Evolutionary conservation across 2,113 vertebrate species (phyloP), one percentile per base, ranked within the genome.

Genomic region (Rhipidura dahli): DNA sequence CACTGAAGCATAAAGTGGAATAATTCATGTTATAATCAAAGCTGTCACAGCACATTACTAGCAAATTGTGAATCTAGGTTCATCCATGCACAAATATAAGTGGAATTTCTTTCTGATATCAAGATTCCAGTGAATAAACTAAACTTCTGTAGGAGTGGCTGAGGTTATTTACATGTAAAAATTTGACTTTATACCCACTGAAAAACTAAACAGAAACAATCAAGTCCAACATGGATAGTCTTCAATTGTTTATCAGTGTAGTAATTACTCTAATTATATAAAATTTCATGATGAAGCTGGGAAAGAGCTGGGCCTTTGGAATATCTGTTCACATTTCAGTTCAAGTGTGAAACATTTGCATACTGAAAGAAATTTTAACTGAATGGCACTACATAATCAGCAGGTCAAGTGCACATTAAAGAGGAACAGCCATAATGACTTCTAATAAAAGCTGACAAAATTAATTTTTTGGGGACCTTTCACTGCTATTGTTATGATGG

Each of bases 1-100:
- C 73, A 93, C 0, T 87, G 79, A 94, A 83, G 85, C 94, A 78
- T 81, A 31, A 93, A 92, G 85, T 68, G 72, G 83, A 96, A 95
- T 86, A 94, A 94, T 89, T 54, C 60, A 44, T 60, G 51, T 78
- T 92, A 81, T 75, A 96, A 95, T 92, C 90, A 94, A 93, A 88
- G 51, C 82, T 93, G 88, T 86, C 93, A 93, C 82, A 80, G 68
- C 53, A 70, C 21, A 86, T 96, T 93, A 96, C 31, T 17, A 88
- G 44, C 56, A 92, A 90, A 81, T n/a, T 56, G 56, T 73, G 76
- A 93, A 68, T 80, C 68, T 60, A 73, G 60, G 60, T 56, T 64
- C 76, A 89, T 57, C 60, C 49, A 86, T 23, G 33, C 64, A 26
- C 19, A 75, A 96, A 94, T 22, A 92, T 7, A 87, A 92, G 77